Evolutionary conservation across 2,113 vertebrate genomes (phyloP).

Genomic region (Callipepla californica): DNA sequence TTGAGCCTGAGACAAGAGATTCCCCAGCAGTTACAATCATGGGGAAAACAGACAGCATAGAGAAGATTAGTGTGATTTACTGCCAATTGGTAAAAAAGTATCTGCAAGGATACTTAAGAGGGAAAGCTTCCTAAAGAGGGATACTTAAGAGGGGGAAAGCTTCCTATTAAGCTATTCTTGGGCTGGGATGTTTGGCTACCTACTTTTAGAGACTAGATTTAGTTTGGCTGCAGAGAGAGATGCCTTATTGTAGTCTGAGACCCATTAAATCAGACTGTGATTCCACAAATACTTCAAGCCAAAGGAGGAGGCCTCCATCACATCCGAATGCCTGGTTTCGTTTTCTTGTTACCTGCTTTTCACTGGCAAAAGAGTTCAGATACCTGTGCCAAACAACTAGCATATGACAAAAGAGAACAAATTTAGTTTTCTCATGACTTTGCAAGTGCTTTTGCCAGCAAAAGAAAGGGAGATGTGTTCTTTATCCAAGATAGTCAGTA

Average conservation of each 20-base stretch:
- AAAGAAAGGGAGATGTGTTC: neutral
- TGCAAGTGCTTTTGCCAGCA: neutral
- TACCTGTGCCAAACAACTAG: neutral
- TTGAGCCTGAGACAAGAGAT: neutral
- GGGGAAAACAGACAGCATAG: neutral
- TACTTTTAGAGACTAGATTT: neutral
- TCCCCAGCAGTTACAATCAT: neutral
- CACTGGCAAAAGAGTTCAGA: neutral
- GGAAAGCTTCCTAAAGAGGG: neutral
- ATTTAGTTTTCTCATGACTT: neutral
- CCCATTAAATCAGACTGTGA: neutral
- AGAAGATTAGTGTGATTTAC: neutral
- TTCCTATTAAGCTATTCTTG: neutral
- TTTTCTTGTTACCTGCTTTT: neutral
- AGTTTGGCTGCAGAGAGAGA: neutral
- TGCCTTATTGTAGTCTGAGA: neutral
- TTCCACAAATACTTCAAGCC: neutral
- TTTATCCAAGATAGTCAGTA: neutral
- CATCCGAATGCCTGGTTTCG: neutral
- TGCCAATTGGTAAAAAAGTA: neutral
- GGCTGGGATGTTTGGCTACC: neutral
- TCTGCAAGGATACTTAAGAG: neutral
- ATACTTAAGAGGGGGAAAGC: neutral
- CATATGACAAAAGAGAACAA: neutral
- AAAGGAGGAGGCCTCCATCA: neutral